phyloP scores from a whole-genome alignment of 2,113 vertebrate genomes.

The Hyperoodon ampullatus region DNA sequence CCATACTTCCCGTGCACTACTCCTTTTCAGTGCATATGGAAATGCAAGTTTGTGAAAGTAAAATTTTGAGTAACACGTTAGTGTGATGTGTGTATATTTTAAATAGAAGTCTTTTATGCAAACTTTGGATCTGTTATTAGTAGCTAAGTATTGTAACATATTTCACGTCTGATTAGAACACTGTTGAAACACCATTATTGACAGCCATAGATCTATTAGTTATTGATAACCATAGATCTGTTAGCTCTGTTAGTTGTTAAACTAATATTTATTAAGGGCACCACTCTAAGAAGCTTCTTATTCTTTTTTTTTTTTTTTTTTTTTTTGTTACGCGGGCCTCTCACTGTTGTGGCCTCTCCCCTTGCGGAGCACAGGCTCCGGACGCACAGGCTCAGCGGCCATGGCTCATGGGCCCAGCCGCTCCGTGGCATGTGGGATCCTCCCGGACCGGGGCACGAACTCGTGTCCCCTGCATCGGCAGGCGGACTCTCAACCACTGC shows the following conservation, averaged over 20 bases:
- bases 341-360: too few species aligned
- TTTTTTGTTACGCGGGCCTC: too few species aligned
- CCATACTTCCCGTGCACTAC: neutral
- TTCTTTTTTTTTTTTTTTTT: too few species aligned
- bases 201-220: neutral
- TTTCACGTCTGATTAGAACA: slow-evolving; percentile 3
- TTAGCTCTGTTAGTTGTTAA: neutral
- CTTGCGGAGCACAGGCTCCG: too few species aligned
- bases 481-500: too few species aligned
- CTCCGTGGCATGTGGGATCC: too few species aligned
- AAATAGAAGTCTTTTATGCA: neutral
- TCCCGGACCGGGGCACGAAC: too few species aligned
- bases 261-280: slow-evolving; percentile 40
- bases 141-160: slow-evolving; percentile 23
- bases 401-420: too few species aligned
- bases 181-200: neutral
- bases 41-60: slow-evolving; percentile 24
- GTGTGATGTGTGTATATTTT: neutral
- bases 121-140: neutral
- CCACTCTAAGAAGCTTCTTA: neutral
- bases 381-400: too few species aligned
- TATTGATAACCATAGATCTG: neutral
- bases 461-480: too few species aligned
- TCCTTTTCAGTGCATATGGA: neutral
- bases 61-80: slow-evolving; percentile 43